phyloP scores from a whole-genome alignment of 2,888 invertebrate genomes.

The Chymomyza amoena region DNA sequence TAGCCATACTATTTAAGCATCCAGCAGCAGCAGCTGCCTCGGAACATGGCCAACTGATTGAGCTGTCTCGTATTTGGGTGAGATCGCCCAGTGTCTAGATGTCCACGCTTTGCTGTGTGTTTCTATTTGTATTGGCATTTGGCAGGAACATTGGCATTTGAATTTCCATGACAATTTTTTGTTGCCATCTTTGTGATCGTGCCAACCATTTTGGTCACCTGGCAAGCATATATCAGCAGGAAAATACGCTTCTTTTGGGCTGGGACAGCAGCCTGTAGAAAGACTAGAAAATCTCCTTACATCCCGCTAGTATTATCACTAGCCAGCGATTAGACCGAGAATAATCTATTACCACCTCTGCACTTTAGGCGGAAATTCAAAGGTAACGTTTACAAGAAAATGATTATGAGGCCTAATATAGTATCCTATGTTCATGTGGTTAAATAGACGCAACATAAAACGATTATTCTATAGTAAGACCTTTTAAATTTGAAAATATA shows the following conservation, averaged over 20 bases:
- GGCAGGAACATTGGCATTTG: conserved; percentile 15
- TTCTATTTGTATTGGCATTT: conserved; percentile 53
- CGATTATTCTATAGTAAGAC: too few relatives aligned
- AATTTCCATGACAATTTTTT: conserved; percentile 2
- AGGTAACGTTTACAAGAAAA: too few relatives aligned
- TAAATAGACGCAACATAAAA: too few relatives aligned
- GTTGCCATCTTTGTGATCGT: conserved; percentile 37
- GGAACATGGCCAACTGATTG: conserved; percentile 65
- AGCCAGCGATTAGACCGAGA: too few relatives aligned
- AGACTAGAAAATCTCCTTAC: conserved; percentile 7
- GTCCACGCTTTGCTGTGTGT: conserved; percentile 28
- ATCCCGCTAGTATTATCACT: conserved; percentile 18
- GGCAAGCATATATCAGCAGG: not conserved
- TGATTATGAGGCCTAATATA: too few relatives aligned
- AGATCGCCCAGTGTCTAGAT: conserved; percentile 59
- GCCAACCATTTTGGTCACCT: conserved; percentile 32
- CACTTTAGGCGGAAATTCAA: too few relatives aligned
- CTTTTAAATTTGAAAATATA: too few relatives aligned
- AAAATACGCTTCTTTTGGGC: conserved; percentile 31
- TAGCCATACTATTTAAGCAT: not conserved
- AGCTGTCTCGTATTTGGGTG: conserved; percentile 71
- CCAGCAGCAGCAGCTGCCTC: not conserved
- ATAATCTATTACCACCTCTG: too few relatives aligned
- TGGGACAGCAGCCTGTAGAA: not conserved
- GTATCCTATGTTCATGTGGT: too few relatives aligned